phyloP scores from a whole-genome alignment of 2,888 invertebrate genomes.

The Asteroscopus sphinx region DNA sequence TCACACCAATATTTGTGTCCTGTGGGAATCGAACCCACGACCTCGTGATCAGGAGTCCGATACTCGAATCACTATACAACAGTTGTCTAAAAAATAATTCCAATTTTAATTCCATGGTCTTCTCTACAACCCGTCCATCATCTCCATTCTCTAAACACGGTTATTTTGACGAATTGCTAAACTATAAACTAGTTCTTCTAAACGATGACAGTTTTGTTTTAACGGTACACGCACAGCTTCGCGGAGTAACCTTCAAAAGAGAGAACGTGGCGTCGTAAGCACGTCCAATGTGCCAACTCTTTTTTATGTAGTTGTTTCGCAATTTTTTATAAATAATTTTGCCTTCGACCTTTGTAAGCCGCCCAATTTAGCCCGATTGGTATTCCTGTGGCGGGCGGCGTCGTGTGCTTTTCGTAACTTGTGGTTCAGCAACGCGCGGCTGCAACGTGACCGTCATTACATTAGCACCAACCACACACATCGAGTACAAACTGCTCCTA shows the following conservation, averaged over 20 bases:
- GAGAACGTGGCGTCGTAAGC: constrained; percentile 85
- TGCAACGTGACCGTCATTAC: constrained; percentile 78
- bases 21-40: too few species aligned
- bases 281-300: constrained; percentile 88
- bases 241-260: constrained; percentile 85
- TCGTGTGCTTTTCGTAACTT: constrained; percentile 85
- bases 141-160: too few species aligned
- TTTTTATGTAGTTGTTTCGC: constrained; percentile 84
- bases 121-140: constrained; percentile 5
- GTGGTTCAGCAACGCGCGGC: constrained; percentile 70
- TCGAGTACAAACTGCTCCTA: constrained; percentile 65
- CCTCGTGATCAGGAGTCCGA: too few species aligned
- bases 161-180: constrained; percentile 66
- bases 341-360: constrained; percentile 87
- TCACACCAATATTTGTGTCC: too few species aligned
- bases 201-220: constrained; percentile 82
- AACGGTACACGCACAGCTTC: constrained; percentile 81
- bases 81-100: too few species aligned
- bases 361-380: constrained; percentile 87
- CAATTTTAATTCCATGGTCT: too few species aligned
- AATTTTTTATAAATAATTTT: constrained; percentile 87
- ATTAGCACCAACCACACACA: constrained; percentile 61
- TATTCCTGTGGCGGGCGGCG: constrained; percentile 83
- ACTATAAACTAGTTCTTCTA: constrained; percentile 77
- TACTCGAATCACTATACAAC: too few species aligned